Evolutionary conservation across 1,140 invertebrate species (phyloP).

Genomic region (Drosophila tropicalis): DNA sequence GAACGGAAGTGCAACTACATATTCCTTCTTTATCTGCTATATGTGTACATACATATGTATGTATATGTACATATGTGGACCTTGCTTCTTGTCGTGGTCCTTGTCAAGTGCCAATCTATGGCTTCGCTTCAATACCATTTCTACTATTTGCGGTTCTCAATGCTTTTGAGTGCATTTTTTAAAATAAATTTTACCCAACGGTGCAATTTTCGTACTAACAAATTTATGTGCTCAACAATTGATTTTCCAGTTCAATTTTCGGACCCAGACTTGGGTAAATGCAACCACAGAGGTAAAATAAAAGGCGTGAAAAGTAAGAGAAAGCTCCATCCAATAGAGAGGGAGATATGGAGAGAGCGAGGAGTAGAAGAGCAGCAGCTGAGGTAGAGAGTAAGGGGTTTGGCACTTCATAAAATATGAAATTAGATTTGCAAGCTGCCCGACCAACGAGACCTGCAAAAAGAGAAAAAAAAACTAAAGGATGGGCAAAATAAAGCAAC

Average conservation of each 20-base stretch:
- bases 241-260: slow-evolving; percentile 73
- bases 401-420: slow-evolving; percentile 79
- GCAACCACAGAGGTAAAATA: slow-evolving; percentile 63
- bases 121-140: slow-evolving; percentile 37
- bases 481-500: slow-evolving; percentile 7
- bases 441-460: slow-evolving; percentile 29
- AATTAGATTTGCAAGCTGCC: slow-evolving; percentile 75
- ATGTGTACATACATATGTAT: too few species aligned
- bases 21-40: neutral
- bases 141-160: slow-evolving; percentile 47
- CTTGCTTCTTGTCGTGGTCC: slow-evolving; percentile 11
- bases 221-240: slow-evolving; percentile 80
- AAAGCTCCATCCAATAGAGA: neutral
- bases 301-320: slow-evolving; percentile 44
- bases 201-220: slow-evolving; percentile 75
- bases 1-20: neutral
- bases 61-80: neutral
- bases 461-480: slow-evolving; percentile 52
- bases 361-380: slow-evolving; percentile 25
- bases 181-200: slow-evolving; percentile 77
- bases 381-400: neutral
- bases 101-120: slow-evolving; percentile 39
- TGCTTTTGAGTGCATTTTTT: slow-evolving; percentile 62
- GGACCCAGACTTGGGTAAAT: slow-evolving; percentile 20
- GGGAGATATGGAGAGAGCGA: neutral